Evolutionary conservation across 2,888 invertebrate genomes (phyloP), one percentile per base, ranked within the genome.

Genomic region (Bruchidius siliquastri): DNA sequence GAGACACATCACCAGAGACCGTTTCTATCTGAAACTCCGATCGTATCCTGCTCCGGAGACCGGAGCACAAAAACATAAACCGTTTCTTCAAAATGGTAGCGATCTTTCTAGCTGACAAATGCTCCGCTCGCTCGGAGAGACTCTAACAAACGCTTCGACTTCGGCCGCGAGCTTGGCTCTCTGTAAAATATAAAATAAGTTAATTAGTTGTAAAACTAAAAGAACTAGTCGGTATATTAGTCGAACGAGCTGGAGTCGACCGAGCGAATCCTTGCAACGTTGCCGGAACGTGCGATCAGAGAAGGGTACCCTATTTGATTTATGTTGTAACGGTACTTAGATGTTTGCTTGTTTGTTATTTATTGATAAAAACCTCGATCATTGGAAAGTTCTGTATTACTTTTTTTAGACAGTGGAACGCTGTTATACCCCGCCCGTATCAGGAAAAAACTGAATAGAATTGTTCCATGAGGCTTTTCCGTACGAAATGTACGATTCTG

Each of bases 161-260:
- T 13, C 26, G 30, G 71, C 71, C 30, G 30, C 71, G 49, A 71
- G 71, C 74, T 70, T 71, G 72, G 68, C 71, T 71, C 68, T 71
- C 70, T 74, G 73, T 71, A 71, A 74, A 71, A 71, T 73, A 71
- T 74, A 74, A 74, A 74, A 74, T 74, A 73, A 73, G 73, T 74
- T 74, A 74, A 74, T 74, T 74, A 74, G 80, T 80, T 79, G 79
- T 78, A 75, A 75, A 76, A 76, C 75, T 74, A 73, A 77, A 74
- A 76, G 74, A 79, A 76, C 79, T 73, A 75, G 77, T 73, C 74
- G 74, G 74, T 74, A 74, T 72, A 74, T 76, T 76, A 76, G 72
- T 71, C 73, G 73, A 71, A 26, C 68, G 66, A 72, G 75, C 73
- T 75, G 71, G 69, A 67, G 32, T 71, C 71, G 74, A 73, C 32